Percentiles rank a stretch among this genome's conserved stretches.
These are phyloP conservation scores for Chloromyia formosa DNA, from an alignment of 2,888 invertebrate genomes.

Conservation along the genomic window DNA sequence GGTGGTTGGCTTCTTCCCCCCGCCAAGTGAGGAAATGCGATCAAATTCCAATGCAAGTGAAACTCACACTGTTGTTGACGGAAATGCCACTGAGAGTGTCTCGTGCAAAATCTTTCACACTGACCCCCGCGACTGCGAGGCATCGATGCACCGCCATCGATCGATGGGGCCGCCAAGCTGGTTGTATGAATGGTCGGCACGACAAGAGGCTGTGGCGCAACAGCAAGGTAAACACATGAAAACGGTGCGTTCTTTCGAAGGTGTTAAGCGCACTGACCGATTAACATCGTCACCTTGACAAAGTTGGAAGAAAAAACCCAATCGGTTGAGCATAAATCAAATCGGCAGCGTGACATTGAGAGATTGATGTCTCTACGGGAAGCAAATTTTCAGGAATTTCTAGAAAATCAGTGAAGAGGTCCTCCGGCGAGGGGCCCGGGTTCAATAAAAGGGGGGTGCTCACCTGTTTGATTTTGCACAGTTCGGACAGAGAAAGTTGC, in stretches of 20 bases:
- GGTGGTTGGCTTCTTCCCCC: no score
- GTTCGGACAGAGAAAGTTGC: constrained; percentile 51
- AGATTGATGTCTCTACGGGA: neutral
- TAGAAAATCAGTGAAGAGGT: neutral
- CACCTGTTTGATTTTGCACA: constrained; percentile 53
- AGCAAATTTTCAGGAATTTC: neutral
- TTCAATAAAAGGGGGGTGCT: neutral
- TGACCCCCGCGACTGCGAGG: no score
- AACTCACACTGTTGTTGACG: no score
- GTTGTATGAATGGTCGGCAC: no score
- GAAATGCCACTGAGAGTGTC: no score
- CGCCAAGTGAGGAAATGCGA: no score
- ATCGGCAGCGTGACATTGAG: constrained; percentile 20
- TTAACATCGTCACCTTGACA: constrained; percentile 25
- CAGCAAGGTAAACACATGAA: constrained; percentile 1
- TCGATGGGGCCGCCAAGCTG: no score
- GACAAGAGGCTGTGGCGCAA: neutral
- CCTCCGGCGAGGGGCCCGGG: no score
- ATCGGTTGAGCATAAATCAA: neutral
- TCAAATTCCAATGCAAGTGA: no score
- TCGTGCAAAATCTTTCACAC: no score
- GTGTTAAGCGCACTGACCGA: constrained; percentile 32
- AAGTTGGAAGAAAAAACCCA: neutral
- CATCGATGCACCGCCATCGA: no score
- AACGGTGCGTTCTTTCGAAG: constrained; percentile 11